phyloP scores from a whole-genome alignment of 2,888 invertebrate genomes.

The Trissolcus brochymenae region DNA sequence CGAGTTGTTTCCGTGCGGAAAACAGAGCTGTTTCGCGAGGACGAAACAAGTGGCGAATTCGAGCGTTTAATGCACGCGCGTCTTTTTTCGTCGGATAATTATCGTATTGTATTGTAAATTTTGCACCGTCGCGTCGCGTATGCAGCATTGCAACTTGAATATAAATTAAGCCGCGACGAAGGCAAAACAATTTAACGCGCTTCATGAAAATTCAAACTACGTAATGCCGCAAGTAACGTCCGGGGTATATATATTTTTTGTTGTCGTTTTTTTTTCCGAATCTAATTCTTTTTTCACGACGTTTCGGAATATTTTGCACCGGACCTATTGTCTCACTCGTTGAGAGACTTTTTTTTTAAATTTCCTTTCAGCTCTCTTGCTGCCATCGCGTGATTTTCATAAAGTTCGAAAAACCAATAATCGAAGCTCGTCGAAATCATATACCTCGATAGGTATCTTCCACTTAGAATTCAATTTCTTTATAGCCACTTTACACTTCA shows the following conservation, averaged over 20 bases:
- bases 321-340: background rate
- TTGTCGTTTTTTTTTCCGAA: conserved; percentile 23
- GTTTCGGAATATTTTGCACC: background rate
- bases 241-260: background rate
- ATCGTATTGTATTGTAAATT: conserved; percentile 52
- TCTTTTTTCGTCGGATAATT: conserved; percentile 40
- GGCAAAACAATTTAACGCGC: conserved; percentile 51
- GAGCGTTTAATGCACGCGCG: conserved; percentile 29
- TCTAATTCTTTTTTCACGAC: conserved; percentile 19
- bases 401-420: conserved; percentile 52
- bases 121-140: conserved; percentile 25
- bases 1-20: conserved; percentile 14
- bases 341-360: background rate
- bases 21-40: conserved; percentile 6
- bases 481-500: conserved; percentile 53
- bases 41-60: conserved; percentile 39
- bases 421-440: conserved; percentile 44
- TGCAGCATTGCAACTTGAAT: conserved; percentile 44
- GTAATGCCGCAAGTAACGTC: conserved; percentile 39
- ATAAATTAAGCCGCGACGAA: conserved; percentile 46
- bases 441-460: conserved; percentile 42
- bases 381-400: conserved; percentile 42
- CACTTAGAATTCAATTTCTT: conserved; percentile 53
- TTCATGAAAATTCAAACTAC: conserved; percentile 55
- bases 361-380: background rate